These are phyloP conservation scores for Cavia aperea DNA, from an alignment of 2,113 vertebrate genomes.

Conservation along the genomic window DNA sequence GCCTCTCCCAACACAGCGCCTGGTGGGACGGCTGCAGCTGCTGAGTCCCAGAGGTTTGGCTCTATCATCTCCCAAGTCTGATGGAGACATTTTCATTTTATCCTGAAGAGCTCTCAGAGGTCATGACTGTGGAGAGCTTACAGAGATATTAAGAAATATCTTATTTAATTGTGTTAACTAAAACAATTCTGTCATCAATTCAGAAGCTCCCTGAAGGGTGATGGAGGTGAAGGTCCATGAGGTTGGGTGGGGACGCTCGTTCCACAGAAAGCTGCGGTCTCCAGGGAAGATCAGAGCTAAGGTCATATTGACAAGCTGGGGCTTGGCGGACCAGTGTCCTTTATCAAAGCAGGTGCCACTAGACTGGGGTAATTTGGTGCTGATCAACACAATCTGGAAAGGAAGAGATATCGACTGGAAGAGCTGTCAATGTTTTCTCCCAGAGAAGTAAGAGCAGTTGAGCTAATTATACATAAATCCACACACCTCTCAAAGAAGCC, in stretches of 20 bases:
- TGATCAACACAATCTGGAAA: not conserved
- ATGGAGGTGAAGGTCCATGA: not conserved
- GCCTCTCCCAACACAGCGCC: rapidly evolving
- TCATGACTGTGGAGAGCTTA: not conserved
- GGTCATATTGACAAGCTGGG: not conserved
- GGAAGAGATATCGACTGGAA: not conserved
- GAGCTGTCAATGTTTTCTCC: not conserved
- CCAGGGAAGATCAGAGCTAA: not conserved
- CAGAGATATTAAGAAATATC: not conserved
- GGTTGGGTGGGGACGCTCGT: not conserved
- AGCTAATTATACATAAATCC: not conserved
- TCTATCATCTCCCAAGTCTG: not conserved
- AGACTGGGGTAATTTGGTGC: slow-evolving; percentile 4
- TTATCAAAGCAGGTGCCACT: not conserved
- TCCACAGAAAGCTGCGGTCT: not conserved
- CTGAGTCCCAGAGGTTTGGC: rapidly evolving
- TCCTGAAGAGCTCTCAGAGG: not conserved
- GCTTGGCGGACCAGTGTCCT: not conserved
- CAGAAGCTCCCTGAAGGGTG: not conserved
- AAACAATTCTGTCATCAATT: not conserved
- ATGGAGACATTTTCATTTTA: rapidly evolving
- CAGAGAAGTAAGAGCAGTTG: not conserved
- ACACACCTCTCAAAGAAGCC: not conserved
- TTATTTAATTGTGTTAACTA: not conserved
- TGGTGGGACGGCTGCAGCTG: rapidly evolving